Evolutionary conservation across 2,113 vertebrate species (phyloP).

Genomic region (Chunga burmeisteri): DNA sequence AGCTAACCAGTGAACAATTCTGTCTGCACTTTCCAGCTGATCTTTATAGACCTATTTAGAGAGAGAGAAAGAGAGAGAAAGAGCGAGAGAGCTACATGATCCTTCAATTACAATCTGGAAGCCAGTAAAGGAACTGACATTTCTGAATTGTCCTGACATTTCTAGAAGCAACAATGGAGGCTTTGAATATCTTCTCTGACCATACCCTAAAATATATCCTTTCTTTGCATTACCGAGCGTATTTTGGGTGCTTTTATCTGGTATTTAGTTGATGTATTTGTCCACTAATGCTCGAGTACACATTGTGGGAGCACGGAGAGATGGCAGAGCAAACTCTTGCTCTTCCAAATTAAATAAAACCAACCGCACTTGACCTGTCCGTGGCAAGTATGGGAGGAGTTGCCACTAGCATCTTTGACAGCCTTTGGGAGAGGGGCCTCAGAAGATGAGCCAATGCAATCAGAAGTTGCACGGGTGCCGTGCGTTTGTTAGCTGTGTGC

Average conservation of each 20-base stretch:
- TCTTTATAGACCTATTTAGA: conserved; percentile 54
- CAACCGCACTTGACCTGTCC: neutral
- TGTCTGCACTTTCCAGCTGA: conserved; percentile 59
- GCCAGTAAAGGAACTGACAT: conserved; percentile 39
- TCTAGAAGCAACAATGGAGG: conserved; percentile 15
- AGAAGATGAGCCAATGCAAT: neutral
- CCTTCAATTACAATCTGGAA: conserved; percentile 46
- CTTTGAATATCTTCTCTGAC: conserved; percentile 33
- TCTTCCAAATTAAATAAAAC: neutral
- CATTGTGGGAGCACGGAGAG: neutral
- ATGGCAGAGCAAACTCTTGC: neutral
- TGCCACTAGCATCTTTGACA: neutral
- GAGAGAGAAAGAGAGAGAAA: conserved; percentile 24
- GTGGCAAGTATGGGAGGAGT: neutral
- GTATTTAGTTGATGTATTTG: conserved; percentile 11
- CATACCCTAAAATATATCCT: neutral
- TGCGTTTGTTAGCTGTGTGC: neutral
- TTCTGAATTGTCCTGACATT: conserved; percentile 54
- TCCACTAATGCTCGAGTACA: conserved; percentile 4
- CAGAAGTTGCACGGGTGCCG: neutral
- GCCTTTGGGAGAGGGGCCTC: neutral
- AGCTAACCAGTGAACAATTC: conserved; percentile 52
- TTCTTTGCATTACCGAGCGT: neutral
- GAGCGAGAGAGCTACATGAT: conserved; percentile 41
- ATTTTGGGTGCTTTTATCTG: conserved; percentile 37